Evolutionary conservation across 2,113 vertebrate species (phyloP).

Genomic region (Mormyrus iriodes): DNA sequence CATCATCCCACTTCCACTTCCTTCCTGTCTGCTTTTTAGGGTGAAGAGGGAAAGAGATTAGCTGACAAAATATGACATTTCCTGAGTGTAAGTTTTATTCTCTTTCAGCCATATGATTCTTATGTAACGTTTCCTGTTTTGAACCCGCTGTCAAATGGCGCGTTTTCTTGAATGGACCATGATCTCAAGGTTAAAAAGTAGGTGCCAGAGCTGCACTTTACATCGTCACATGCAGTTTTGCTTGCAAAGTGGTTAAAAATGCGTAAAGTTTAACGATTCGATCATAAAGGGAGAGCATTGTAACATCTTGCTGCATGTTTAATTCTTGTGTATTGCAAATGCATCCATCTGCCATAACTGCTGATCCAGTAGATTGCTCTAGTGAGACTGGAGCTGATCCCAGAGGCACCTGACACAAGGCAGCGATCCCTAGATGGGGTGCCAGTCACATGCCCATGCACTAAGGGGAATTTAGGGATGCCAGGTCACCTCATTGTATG

Average conservation of each 20-base stretch:
- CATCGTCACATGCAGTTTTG: not conserved
- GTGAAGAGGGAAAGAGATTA: not conserved
- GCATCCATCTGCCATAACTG: not conserved
- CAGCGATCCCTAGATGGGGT: not conserved
- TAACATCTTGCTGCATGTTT: not conserved
- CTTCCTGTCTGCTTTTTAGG: constrained; percentile 3
- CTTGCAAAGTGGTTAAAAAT: not conserved
- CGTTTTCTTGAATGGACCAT: not conserved
- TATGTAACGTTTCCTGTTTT: not conserved
- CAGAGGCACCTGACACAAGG: not conserved
- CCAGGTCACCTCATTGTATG: not conserved
- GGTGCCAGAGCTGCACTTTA: not conserved
- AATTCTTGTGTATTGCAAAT: not conserved
- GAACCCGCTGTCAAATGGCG: not conserved
- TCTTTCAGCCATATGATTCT: not conserved
- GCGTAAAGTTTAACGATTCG: not conserved
- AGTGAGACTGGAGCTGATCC: not conserved
- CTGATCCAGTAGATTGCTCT: not conserved
- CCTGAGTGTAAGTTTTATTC: not conserved
- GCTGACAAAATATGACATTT: not conserved
- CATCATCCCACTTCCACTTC: not conserved
- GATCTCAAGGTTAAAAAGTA: not conserved
- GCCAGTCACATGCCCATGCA: not conserved
- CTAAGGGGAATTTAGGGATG: not conserved
- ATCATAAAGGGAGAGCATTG: not conserved